Evolutionary conservation across 2,888 invertebrate genomes (phyloP).

Genomic region (Protophormia terraenovae): DNA sequence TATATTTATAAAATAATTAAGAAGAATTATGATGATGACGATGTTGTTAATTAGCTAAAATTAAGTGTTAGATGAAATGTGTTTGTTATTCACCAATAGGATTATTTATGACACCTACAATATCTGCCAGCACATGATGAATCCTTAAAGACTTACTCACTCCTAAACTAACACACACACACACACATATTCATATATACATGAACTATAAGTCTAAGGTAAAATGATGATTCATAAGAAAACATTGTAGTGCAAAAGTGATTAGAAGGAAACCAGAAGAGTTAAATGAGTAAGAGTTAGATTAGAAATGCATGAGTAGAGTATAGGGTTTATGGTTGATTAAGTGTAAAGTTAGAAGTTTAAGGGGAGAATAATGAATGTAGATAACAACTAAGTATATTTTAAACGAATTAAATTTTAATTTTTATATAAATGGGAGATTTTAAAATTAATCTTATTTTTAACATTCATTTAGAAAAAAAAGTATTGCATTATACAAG

Average conservation of each 20-base stretch:
- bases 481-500: too few relatives aligned
- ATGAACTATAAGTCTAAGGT: background rate
- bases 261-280: conserved; percentile 13
- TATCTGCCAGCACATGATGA: background rate
- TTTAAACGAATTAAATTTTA: too few relatives aligned
- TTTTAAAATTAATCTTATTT: too few relatives aligned
- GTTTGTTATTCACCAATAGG: conserved; percentile 34
- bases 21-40: background rate
- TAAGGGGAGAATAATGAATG: background rate
- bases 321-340: background rate
- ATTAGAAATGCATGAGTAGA: conserved; percentile 12
- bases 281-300: background rate
- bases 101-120: conserved; percentile 43
- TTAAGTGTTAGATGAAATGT: conserved; percentile 8
- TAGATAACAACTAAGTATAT: too few relatives aligned
- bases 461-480: too few relatives aligned
- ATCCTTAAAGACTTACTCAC: background rate
- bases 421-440: too few relatives aligned
- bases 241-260: background rate
- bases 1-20: conserved; percentile 25
- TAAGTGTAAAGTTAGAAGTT: too few relatives aligned
- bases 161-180: background rate
- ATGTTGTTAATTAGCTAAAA: background rate
- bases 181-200: background rate
- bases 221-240: background rate